Evolutionary conservation across 1,140 invertebrate genomes (phyloP).

Genomic region (Andricus grossulariae): DNA sequence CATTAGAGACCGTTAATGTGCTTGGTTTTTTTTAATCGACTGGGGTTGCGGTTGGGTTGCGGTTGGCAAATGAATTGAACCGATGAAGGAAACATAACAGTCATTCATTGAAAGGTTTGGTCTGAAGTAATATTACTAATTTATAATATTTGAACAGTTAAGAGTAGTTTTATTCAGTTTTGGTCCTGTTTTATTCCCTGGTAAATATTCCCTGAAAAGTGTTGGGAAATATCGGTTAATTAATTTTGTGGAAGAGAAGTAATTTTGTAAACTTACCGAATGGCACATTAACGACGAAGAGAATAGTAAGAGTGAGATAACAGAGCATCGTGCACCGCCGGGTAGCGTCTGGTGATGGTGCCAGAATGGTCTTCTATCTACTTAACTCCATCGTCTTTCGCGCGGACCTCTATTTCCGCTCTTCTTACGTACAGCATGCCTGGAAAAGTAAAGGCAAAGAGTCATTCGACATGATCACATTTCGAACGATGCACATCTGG

Average conservation of each 20-base stretch:
- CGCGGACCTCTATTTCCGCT: constrained; percentile 56
- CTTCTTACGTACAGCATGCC: constrained; percentile 59
- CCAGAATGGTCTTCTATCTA: constrained; percentile 59
- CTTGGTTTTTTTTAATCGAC: too few relatives aligned
- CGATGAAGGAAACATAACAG: too few relatives aligned
- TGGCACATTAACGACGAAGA: constrained; percentile 69
- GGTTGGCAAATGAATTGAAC: too few relatives aligned
- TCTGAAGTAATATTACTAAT: too few relatives aligned
- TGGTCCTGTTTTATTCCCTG: too few relatives aligned
- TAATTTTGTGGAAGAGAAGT: not conserved
- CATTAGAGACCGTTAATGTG: too few relatives aligned
- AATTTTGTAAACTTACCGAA: constrained; percentile 61
- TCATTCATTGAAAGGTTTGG: too few relatives aligned
- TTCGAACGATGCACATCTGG: not conserved
- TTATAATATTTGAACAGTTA: too few relatives aligned
- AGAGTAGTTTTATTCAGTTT: too few relatives aligned
- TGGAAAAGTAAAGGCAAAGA: constrained; percentile 46
- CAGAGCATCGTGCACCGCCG: constrained; percentile 66
- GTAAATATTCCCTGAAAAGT: too few relatives aligned
- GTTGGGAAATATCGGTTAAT: too few relatives aligned
- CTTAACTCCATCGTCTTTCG: constrained; percentile 66
- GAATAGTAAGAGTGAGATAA: constrained; percentile 64
- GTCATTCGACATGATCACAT: constrained; percentile 24
- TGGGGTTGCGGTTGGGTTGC: too few relatives aligned
- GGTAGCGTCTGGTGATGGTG: constrained; percentile 33